Percentiles rank a stretch among this genome's conserved stretches.
Conservation (phyloP, 2,113 vertebrate species). For the Cyprinodon brontotheroides region DNA sequence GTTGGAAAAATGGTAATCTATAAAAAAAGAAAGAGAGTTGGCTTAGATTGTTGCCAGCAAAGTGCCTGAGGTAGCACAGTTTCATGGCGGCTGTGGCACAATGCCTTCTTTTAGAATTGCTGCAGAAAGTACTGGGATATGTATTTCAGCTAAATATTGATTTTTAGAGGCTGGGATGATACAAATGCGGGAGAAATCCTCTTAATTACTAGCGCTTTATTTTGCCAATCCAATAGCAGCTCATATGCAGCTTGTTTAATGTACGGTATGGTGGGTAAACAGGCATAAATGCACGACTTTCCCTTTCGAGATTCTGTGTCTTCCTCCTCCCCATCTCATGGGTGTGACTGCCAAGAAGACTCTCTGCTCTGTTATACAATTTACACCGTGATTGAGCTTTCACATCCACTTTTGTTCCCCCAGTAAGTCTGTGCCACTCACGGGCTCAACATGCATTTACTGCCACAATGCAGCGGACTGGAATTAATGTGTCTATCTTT, state of each 20-base stretch:
- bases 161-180: slow-evolving; percentile 40
- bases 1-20: slow-evolving; percentile 31
- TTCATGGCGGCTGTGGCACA: slow-evolving; percentile 57
- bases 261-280: slow-evolving; percentile 47
- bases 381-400: slow-evolving; percentile 79
- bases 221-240: slow-evolving; percentile 50
- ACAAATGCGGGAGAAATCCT: slow-evolving; percentile 40
- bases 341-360: slow-evolving; percentile 68
- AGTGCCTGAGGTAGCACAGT: slow-evolving; percentile 58
- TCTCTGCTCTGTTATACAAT: slow-evolving; percentile 74
- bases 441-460: slow-evolving; percentile 50
- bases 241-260: slow-evolving; percentile 52
- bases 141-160: slow-evolving; percentile 34
- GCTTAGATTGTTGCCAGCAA: slow-evolving; percentile 64
- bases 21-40: slow-evolving; percentile 55
- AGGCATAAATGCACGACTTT: slow-evolving; percentile 45
- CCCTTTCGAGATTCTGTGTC: slow-evolving; percentile 23
- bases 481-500: slow-evolving; percentile 35
- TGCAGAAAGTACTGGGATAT: slow-evolving; percentile 46
- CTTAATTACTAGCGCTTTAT: slow-evolving; percentile 65
- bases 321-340: slow-evolving; percentile 47
- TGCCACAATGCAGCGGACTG: slow-evolving; percentile 31
- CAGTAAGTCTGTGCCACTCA: slow-evolving; percentile 55
- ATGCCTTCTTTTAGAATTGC: slow-evolving; percentile 55
- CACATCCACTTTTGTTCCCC: slow-evolving; percentile 74